Evolutionary conservation across 1,140 invertebrate species (phyloP), one percentile per base, ranked within the genome.

Genomic region (Phymastichus coffea): DNA sequence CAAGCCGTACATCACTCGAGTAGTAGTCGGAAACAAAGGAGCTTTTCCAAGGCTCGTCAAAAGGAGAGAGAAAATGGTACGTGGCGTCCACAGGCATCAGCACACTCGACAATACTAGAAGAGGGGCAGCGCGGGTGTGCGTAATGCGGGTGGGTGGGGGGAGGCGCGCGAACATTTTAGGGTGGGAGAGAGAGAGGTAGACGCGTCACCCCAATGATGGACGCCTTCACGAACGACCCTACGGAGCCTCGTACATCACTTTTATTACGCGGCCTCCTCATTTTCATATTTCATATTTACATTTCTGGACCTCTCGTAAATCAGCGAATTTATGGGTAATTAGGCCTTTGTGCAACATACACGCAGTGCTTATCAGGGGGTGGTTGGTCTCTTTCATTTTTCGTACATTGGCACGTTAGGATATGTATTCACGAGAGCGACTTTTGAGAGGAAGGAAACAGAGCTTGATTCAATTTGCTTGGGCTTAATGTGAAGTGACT

Each of bases 221-320:
- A 87, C 85, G 85, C 84, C 83, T 86, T 84, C 83, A 85, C 79
- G 83, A 87, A 87, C 86, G 85, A 85, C 85, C 82, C 85, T 84
- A 83, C 81, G 81, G 85, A 86, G 85, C 81, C 83, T 83, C 82
- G 83, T 88, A 86, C 85, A 87, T 88, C 86, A 87, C 85, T 86
- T 87, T 88, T 87, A 87, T 87, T 86, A 86, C 84, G 82, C 82
- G 83, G 84, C 84, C 82, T 87, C 85, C 86, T 88, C 86, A 88
- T 88, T 87, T 88, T 87, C 86, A 88, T 87, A 87, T 87, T 86
- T 87, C 86, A 87, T 87, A 87, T 87, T 87, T 87, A 86, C 86
- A 87, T 84, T 83, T 84, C 76, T 76, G 72, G 76, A 75, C 72
- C 76, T 73, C 71, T 76, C 80, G 80, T 84, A 84, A 84, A 84